Base-by-base conservation (phyloP, 1,140 invertebrate genomes). In the Phymorhynchus buccinoides region DNA sequence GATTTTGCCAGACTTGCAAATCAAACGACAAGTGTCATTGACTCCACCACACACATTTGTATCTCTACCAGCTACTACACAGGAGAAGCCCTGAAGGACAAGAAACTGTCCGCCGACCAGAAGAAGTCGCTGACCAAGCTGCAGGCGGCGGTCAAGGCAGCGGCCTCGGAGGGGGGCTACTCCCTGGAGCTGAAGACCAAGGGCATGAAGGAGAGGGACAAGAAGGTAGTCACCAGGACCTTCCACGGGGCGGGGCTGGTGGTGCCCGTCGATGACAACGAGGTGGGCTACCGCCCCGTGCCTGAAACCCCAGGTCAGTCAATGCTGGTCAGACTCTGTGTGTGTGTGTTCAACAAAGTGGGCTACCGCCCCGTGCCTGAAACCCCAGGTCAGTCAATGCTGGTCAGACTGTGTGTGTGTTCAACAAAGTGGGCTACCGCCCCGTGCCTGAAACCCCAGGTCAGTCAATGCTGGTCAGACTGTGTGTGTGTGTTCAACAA, bases 181-280 rank as follows among this genome's bases (percentile, higher is more conserved):
- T 93, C 93, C 22, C 91, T 97, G 35, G 95, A 96, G 30, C 92
- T 93, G 83, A 95, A 94, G 83, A 95, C 95, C 18, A 89, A 93
- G 77, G 93, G 93, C 75, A 96, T 96, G 93, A 95, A 95, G 90
- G 90, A 93, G 52, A 93, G 96, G 84, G 94, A 96, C 41, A 96
- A 95, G 87, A 95, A 95, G 86, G 95, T 90, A n/a, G 95, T 97
- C 1, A 93, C 96, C 41, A 96, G 95, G 92, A 96, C 96, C 41
- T 97, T 98, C 87, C 97, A 98, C 93, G 95, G 95, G 86, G 96
- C 96, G 86, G 98, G 98, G 2, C 96, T 99, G 91, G 96, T 98
- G 56, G 97, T 98, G 4, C 97, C 97, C 1, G 96, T 96, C 85
- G 94, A 97, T 90, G 96, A 96, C 56, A 93, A 92, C 84, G 93